Percentiles rank a stretch among this genome's conserved stretches.
phyloP scores from a whole-genome alignment of 2,113 vertebrate species.

The Boleophthalmus pectinirostris region DNA sequence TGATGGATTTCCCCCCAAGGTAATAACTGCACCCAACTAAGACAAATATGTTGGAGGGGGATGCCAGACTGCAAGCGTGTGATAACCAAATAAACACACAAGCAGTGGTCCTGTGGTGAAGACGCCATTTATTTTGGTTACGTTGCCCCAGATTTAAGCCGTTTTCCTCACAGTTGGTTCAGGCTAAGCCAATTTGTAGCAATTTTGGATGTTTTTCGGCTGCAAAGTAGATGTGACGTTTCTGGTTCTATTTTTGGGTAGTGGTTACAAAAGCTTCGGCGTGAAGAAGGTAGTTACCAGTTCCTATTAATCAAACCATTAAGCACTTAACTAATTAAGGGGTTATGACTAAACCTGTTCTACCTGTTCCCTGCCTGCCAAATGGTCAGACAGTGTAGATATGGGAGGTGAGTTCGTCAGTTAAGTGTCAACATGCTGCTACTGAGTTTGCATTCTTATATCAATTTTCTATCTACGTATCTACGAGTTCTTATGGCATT shows the following conservation, averaged over 20 bases:
- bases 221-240: neutral
- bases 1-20: conserved; percentile 54
- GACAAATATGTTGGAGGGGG: conserved; percentile 45
- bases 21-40: conserved; percentile 44
- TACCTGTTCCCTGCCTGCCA: neutral
- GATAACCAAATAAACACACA: conserved; percentile 38
- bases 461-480: no score
- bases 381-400: neutral
- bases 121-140: conserved; percentile 12
- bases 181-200: conserved; percentile 9
- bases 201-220: neutral
- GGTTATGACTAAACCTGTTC: neutral
- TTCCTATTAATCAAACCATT: neutral
- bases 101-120: conserved; percentile 10
- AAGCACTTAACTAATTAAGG: neutral
- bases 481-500: no score
- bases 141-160: neutral
- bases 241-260: conserved; percentile 7
- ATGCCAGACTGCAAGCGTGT: conserved; percentile 14
- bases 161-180: neutral
- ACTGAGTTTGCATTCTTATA: no score
- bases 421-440: no score
- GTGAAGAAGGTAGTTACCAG: neutral
- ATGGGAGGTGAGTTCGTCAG: no score
- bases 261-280: neutral